These are phyloP conservation scores for Cydia strobilella DNA, from an alignment of 1,140 invertebrate genomes.

Conservation along the genomic window DNA sequence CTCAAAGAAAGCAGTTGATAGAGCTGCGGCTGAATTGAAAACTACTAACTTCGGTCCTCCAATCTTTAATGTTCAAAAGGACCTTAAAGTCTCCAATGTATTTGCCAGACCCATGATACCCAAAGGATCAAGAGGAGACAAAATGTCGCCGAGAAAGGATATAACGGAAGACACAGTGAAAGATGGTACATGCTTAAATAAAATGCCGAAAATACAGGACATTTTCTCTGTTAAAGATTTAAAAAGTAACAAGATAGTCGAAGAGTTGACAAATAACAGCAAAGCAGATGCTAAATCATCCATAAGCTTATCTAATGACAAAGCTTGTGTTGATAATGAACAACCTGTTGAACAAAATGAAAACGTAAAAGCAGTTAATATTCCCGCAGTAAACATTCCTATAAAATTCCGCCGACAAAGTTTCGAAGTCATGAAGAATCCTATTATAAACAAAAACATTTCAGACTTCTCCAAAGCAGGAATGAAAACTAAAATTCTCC, in stretches of 20 bases:
- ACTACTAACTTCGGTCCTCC: conserved; percentile 50
- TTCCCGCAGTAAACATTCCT: conserved; percentile 54
- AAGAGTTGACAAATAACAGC: conserved; percentile 25
- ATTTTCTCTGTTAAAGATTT: conserved; percentile 39
- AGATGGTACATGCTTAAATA: conserved; percentile 40
- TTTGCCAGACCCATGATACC: conserved; percentile 65
- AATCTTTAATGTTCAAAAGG: conserved; percentile 46
- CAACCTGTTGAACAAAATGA: conserved; percentile 33
- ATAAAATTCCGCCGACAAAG: conserved; percentile 67
- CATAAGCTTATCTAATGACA: conserved; percentile 35
- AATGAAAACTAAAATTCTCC: conserved; percentile 73
- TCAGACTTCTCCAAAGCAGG: conserved; percentile 69
- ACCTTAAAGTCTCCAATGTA: conserved; percentile 49
- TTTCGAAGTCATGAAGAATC: conserved; percentile 71
- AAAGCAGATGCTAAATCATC: background rate
- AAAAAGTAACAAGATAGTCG: conserved; percentile 30
- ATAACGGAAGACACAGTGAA: conserved; percentile 44
- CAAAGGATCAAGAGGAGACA: conserved; percentile 57
- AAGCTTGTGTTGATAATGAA: background rate
- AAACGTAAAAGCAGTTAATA: conserved; percentile 45
- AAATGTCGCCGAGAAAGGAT: conserved; percentile 68
- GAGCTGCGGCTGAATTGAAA: conserved; percentile 64
- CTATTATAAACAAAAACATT: conserved; percentile 72
- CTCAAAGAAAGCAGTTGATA: conserved; percentile 62
- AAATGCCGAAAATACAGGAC: conserved; percentile 36